A percentile compares a stretch with the other conserved stretches of the same genome.
Evolutionary conservation across 2,113 vertebrate species (phyloP).

Genomic region (Nothobranchius kuhntae): DNA sequence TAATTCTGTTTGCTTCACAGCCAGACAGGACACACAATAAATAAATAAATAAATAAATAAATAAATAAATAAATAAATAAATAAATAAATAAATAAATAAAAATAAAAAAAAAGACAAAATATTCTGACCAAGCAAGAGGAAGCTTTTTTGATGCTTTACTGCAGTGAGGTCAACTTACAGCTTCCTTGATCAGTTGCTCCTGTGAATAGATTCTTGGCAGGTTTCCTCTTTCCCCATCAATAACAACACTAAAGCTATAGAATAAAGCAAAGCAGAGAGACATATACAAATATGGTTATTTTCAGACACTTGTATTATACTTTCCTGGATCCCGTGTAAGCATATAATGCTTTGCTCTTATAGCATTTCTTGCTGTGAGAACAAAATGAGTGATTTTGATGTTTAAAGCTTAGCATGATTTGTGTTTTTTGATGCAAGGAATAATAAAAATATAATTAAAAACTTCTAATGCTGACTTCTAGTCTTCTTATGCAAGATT

Average conservation of each 20-base stretch:
- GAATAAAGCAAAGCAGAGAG: conserved; percentile 37
- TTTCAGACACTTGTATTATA: conserved; percentile 64
- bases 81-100: too few relatives aligned
- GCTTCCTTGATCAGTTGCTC: conserved; percentile 95
- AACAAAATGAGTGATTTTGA: conserved; percentile 32
- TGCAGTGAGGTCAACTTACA: conserved; percentile 79
- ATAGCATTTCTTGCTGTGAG: conserved; percentile 34
- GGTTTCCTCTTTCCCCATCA: conserved; percentile 91
- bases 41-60: too few relatives aligned
- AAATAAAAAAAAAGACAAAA: conserved; percentile 25
- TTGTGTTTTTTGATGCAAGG: conserved; percentile 36
- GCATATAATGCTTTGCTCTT: conserved; percentile 54
- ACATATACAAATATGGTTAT: conserved; percentile 50
- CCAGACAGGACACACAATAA: too few relatives aligned
- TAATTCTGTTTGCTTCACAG: too few relatives aligned
- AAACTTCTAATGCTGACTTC: not conserved
- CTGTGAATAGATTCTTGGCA: conserved; percentile 91
- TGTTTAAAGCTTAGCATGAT: conserved; percentile 29
- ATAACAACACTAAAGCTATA: conserved; percentile 91
- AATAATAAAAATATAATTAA: not conserved
- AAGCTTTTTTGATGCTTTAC: conserved; percentile 18
- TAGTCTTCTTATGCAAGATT: not conserved
- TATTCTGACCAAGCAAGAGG: conserved; percentile 14
- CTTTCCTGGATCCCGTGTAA: conserved; percentile 52
- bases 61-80: too few relatives aligned